These are phyloP conservation scores for Thelaira solivaga DNA, from an alignment of 2,888 invertebrate species.

Conservation along the genomic window DNA sequence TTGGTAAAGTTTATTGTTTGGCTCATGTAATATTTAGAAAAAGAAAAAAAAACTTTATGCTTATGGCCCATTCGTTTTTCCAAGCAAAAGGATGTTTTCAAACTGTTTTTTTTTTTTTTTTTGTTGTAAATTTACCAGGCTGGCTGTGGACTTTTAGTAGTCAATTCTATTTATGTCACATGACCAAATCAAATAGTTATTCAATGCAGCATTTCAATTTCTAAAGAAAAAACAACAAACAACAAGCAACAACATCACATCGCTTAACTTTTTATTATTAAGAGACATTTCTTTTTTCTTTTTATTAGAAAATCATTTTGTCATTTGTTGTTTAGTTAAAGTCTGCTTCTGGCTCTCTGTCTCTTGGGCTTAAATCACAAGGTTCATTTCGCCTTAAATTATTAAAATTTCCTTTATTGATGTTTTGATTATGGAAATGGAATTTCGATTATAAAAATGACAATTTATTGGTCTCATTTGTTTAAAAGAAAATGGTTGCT, in stretches of 20 bases:
- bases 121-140: slow-evolving; percentile 38
- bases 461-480: neutral
- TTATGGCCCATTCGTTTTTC: slow-evolving; percentile 10
- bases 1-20: slow-evolving; percentile 38
- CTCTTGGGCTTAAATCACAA: slow-evolving; percentile 52
- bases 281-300: neutral
- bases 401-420: slow-evolving; percentile 45
- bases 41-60: neutral
- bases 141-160: slow-evolving; percentile 70
- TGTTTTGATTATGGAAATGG: slow-evolving; percentile 41
- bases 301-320: slow-evolving; percentile 36
- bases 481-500: neutral
- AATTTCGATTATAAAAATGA: slow-evolving; percentile 28
- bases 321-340: slow-evolving; percentile 28
- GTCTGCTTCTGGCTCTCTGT: neutral
- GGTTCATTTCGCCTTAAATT: slow-evolving; percentile 42
- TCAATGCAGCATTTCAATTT: slow-evolving; percentile 40
- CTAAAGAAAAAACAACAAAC: neutral
- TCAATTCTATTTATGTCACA: slow-evolving; percentile 73
- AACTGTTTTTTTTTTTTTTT: neutral
- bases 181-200: slow-evolving; percentile 67
- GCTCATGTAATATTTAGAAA: slow-evolving; percentile 49
- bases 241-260: slow-evolving; percentile 26
- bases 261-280: slow-evolving; percentile 49
- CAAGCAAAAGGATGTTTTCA: neutral